Evolutionary conservation across 2,888 invertebrate species (phyloP).

Genomic region (Desoria tigrina): DNA sequence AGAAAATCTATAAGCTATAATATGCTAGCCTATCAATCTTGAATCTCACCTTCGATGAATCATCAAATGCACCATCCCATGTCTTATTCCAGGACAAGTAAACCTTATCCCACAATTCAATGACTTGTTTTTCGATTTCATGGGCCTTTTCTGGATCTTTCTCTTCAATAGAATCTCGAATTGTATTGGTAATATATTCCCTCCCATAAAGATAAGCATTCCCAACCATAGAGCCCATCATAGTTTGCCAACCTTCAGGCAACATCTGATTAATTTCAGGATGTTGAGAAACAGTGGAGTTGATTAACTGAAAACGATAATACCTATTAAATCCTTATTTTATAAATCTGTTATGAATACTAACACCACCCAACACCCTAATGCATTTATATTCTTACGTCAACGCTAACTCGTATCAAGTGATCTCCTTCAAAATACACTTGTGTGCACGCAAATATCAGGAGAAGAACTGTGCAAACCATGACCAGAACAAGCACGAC

Average conservation of each 20-base stretch:
- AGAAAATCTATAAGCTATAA: no score
- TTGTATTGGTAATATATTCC: slow-evolving; percentile 83
- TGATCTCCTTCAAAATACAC: slow-evolving; percentile 93
- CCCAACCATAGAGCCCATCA: slow-evolving; percentile 85
- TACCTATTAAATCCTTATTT: no score
- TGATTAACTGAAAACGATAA: slow-evolving; percentile 59
- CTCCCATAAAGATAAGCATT: slow-evolving; percentile 85
- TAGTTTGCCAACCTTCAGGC: slow-evolving; percentile 80
- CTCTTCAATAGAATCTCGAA: slow-evolving; percentile 62
- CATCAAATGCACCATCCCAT: slow-evolving; percentile 39
- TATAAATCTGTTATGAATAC: no score
- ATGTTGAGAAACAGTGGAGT: slow-evolving; percentile 84
- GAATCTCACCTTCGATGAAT: slow-evolving; percentile 11
- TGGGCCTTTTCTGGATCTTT: slow-evolving; percentile 77
- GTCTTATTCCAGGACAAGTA: slow-evolving; percentile 84
- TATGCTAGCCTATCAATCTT: no score
- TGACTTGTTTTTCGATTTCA: slow-evolving; percentile 80
- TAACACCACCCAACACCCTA: no score
- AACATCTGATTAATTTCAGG: slow-evolving; percentile 79
- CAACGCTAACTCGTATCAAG: slow-evolving; percentile 74
- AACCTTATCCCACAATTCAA: slow-evolving; percentile 89
- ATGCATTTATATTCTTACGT: background rate
- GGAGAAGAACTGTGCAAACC: slow-evolving; percentile 73
- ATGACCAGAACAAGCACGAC: slow-evolving; percentile 84
- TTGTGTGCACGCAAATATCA: slow-evolving; percentile 80